phyloP scores from a whole-genome alignment of 2,888 invertebrate genomes.

The Quadriops clusia region DNA sequence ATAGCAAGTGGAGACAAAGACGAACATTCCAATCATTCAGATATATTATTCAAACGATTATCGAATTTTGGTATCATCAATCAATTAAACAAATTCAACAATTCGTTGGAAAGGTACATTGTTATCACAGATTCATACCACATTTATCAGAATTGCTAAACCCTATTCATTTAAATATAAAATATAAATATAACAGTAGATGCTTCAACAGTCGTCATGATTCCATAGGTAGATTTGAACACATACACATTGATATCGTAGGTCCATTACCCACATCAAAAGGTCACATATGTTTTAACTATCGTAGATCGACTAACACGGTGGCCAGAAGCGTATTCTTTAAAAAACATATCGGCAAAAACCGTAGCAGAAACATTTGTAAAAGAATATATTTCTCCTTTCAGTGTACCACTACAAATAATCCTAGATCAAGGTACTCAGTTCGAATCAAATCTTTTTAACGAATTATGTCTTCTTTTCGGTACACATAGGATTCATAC shows the following conservation, averaged over 20 bases:
- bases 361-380: conserved; percentile 22
- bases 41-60: conserved; percentile 17
- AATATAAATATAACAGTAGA: too few species aligned
- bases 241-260: conserved; percentile 35
- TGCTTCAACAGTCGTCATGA: too few species aligned
- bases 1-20: conserved; percentile 16
- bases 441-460: conserved; percentile 21
- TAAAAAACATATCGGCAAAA: conserved; percentile 23
- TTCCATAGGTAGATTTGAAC: conserved; percentile 25
- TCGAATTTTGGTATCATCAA: conserved; percentile 14
- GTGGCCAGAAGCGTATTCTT: conserved; percentile 26
- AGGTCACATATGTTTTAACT: conserved; percentile 26
- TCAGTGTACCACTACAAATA: conserved; percentile 23
- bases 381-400: conserved; percentile 23
- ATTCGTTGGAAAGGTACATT: too few species aligned
- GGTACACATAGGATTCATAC: conserved; percentile 13
- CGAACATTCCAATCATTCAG: conserved; percentile 16
- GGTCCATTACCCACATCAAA: conserved; percentile 31
- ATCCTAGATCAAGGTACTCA: conserved; percentile 25
- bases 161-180: too few species aligned
- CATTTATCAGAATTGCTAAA: too few species aligned
- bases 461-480: conserved; percentile 12
- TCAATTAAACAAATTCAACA: too few species aligned
- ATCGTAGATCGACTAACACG: conserved; percentile 24
- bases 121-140: too few species aligned